A percentile compares a stretch with the other conserved stretches of the same genome.
phyloP scores from a whole-genome alignment of 2,797 vertebrate species.

The Oreortyx pictus region DNA sequence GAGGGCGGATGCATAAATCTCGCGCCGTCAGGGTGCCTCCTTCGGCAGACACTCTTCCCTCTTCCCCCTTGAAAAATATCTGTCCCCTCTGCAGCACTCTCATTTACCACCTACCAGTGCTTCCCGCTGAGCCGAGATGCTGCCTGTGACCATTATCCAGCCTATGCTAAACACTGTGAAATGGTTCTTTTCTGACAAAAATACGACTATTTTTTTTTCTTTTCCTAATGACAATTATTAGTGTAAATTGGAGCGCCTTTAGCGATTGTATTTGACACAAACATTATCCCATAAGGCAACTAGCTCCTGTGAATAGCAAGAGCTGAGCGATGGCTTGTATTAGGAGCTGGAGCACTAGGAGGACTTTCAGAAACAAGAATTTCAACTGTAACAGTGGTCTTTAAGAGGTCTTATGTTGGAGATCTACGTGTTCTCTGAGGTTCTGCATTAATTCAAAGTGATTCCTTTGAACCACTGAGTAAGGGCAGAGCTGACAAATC shows the following conservation, averaged over 20 bases:
- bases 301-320: slow-evolving; percentile 2
- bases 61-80: slow-evolving; percentile 38
- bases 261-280: neutral
- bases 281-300: neutral
- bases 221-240: slow-evolving; percentile 49
- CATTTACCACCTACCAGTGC: slow-evolving; percentile 67
- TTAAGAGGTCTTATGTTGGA: slow-evolving; percentile 21
- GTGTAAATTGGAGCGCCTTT: slow-evolving; percentile 49
- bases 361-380: neutral
- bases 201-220: neutral
- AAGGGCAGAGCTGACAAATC: neutral
- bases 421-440: neutral
- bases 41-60: slow-evolving; percentile 11
- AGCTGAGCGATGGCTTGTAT: slow-evolving; percentile 1
- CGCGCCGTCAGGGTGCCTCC: slow-evolving; percentile 46
- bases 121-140: slow-evolving; percentile 52
- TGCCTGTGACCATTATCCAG: slow-evolving; percentile 32
- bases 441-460: neutral
- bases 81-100: slow-evolving; percentile 45
- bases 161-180: slow-evolving; percentile 31
- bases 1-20: slow-evolving; percentile 56
- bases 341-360: neutral
- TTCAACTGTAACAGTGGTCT: neutral
- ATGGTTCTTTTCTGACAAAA: slow-evolving; percentile 44
- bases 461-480: neutral